Evolutionary conservation across 1,140 invertebrate genomes (phyloP).

Genomic region (Laodelphax striatellus): DNA sequence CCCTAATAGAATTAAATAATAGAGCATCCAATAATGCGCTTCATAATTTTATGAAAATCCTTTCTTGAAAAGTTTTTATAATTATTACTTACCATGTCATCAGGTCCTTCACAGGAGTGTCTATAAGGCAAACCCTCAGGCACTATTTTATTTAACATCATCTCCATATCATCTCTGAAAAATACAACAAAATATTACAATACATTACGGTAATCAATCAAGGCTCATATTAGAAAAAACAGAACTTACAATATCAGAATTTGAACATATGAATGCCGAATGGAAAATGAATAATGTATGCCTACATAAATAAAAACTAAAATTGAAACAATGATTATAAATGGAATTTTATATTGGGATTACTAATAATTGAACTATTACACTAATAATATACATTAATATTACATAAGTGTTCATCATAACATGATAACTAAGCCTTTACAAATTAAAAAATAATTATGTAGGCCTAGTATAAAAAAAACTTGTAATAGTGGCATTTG

Average conservation of each 20-base stretch:
- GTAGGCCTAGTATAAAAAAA: no score
- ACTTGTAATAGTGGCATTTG: no score
- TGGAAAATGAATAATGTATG: no score
- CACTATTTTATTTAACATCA: constrained; percentile 97
- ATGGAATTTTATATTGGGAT: no score
- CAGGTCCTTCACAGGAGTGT: constrained; percentile 94
- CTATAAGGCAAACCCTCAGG: constrained; percentile 90
- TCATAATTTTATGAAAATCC: no score
- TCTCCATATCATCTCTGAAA: constrained; percentile 86
- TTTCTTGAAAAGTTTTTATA: constrained; percentile 5
- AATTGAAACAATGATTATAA: no score
- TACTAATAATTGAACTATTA: no score
- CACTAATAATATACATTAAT: no score
- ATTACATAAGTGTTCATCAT: neutral
- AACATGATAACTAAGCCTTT: neutral
- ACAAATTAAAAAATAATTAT: neutral
- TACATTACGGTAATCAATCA: neutral
- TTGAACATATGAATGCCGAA: no score
- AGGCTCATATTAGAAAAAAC: neutral
- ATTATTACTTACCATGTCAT: constrained; percentile 79
- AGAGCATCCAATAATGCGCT: neutral
- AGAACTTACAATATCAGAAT: no score
- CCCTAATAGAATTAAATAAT: no score
- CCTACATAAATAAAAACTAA: no score
- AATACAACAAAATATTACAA: constrained; percentile 12